Evolutionary conservation across 2,888 invertebrate genomes (phyloP), one percentile per base, ranked within the genome.

Genomic region (Auanema sp.): DNA sequence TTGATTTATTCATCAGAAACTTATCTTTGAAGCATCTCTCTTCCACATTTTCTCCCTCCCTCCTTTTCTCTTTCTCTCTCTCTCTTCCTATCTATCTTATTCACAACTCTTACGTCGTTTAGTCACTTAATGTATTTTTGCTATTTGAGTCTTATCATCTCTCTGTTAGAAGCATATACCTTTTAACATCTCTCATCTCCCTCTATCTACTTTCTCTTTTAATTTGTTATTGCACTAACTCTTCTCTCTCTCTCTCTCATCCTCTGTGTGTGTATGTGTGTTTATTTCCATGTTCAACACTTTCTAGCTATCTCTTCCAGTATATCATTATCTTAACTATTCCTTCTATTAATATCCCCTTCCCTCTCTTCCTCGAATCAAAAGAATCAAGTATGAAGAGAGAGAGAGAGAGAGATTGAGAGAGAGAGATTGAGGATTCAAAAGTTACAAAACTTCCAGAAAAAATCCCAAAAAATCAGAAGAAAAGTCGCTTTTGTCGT

Each of bases 121-220:
- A 16, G 52, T 56, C 23, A 18, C 18, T 43, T 56, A 25, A 24
- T 40, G 21, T 23, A 42, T 42, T n/a, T 55, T 33, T 33, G 33
- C 8, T 33, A 33, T 33, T 33, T 33, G 8, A 33, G 33, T 33
- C 16, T 49, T 40, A 55, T 55, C 49, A 47, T 23, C 47, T 43
- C 52, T 21, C 41, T 44, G 16, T 41, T 54, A 33, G 33, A 40
- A 55, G 43, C 49, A 43, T 43, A 54, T 64, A 64, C 58, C 64
- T 58, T 58, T 58, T 58, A 64, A 64, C 64, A 59, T 60, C 52
- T 44, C 21, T 52, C 23, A n/a, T 52, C 58, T 52, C 50, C 24
- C 58, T 54, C 53, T 59, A 24, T n/a, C 47, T 52, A 42, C 58
- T 33, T 40, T 51, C 57, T 58, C 64, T 53, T 55, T 59, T 50